Evolutionary conservation across 2,888 invertebrate genomes (phyloP).

Genomic region (Tetropium fuscum): DNA sequence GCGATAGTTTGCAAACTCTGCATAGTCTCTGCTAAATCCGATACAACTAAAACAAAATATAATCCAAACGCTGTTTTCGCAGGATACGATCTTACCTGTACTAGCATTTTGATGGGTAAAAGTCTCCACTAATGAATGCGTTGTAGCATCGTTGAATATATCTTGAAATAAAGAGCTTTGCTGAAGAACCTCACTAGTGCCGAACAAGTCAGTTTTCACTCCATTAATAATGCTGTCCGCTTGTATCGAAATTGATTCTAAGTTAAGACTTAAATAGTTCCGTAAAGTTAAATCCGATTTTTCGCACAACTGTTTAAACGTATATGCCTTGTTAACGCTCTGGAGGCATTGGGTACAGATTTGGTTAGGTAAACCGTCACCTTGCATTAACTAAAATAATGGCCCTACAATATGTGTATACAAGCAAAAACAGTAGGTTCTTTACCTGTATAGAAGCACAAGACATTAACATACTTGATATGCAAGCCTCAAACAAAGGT

Average conservation of each 20-base stretch:
- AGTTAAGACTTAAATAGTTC: conserved; percentile 57
- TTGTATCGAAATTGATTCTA: conserved; percentile 49
- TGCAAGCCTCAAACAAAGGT: conserved; percentile 61
- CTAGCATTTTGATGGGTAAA: conserved; percentile 57
- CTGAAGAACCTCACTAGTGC: conserved; percentile 58
- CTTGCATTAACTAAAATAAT: conserved; percentile 58
- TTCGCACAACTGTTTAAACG: conserved; percentile 63
- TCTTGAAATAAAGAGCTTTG: conserved; percentile 62
- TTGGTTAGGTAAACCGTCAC: conserved; percentile 62
- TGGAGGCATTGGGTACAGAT: conserved; percentile 63
- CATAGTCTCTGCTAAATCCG: conserved; percentile 64
- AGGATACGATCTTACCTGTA: conserved; percentile 49
- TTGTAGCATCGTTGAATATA: conserved; percentile 61
- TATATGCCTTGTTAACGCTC: conserved; percentile 60
- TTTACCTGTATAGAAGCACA: conserved; percentile 61
- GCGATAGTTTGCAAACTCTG: conserved; percentile 64
- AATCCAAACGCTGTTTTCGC: background rate
- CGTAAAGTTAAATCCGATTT: conserved; percentile 61
- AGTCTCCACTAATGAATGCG: conserved; percentile 60
- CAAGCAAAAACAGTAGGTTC: background rate
- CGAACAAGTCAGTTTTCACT: conserved; percentile 58
- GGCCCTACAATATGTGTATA: conserved; percentile 5
- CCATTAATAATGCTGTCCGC: conserved; percentile 50
- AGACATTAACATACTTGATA: conserved; percentile 64
- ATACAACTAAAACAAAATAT: conserved; percentile 44